Conservation (phyloP, 2,113 vertebrate genomes). For the Hyla sarda region DNA sequence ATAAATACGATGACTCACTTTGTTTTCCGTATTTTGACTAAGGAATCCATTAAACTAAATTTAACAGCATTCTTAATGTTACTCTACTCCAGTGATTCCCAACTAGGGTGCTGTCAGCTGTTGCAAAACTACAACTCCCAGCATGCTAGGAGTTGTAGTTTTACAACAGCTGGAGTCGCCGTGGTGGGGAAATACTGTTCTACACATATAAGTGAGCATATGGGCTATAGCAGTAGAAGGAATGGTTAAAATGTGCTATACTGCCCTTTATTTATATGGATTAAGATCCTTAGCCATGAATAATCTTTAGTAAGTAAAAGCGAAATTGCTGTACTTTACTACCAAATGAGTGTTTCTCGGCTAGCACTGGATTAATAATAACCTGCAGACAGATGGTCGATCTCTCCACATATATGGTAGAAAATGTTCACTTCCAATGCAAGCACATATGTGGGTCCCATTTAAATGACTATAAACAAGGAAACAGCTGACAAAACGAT, state of each 20-base stretch:
- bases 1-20: not conserved
- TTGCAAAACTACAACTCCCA: too few species aligned
- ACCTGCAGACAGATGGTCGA: conserved; percentile 19
- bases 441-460: not conserved
- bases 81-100: too few species aligned
- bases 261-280: conserved; percentile 6
- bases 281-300: conserved; percentile 7
- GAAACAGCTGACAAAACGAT: not conserved
- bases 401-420: not conserved
- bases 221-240: not conserved
- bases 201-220: too few species aligned
- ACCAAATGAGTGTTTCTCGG: conserved; percentile 28
- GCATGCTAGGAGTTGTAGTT: too few species aligned
- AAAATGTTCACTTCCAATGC: not conserved
- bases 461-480: not conserved
- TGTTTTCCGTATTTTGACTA: not conserved
- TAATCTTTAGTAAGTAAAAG: conserved; percentile 39
- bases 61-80: not conserved
- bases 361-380: conserved; percentile 25
- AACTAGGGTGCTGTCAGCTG: too few species aligned
- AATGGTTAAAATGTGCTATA: conserved; percentile 13
- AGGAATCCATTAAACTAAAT: not conserved
- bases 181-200: too few species aligned
- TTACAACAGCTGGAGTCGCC: too few species aligned
- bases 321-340: conserved; percentile 28